Conservation (phyloP, 92 coral and sea anemone species). For the Actinostola sp. region DNA sequence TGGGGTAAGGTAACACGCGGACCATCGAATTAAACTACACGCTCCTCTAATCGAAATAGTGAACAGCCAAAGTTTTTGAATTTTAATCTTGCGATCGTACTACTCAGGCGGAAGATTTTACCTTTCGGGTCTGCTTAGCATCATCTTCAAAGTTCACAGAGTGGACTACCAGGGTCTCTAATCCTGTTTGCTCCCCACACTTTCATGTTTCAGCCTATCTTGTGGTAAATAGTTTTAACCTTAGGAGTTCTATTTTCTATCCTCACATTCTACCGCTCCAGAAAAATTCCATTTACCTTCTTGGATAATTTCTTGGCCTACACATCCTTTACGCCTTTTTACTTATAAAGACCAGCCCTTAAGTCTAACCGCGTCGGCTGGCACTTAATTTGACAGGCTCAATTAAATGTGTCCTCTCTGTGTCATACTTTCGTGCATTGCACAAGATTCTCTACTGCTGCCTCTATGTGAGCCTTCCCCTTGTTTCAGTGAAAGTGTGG, state of each 20-base stretch:
- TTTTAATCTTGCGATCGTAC: constrained; percentile 92
- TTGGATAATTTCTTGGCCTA: constrained; percentile 65
- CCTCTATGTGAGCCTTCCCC: constrained; percentile 85
- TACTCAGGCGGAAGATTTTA: constrained; percentile 86
- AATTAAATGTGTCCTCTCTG: constrained; percentile 79
- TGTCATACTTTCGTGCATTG: constrained; percentile 91
- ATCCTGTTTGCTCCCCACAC: constrained; percentile 96
- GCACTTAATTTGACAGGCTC: constrained; percentile 94
- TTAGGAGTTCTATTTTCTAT: constrained; percentile 86
- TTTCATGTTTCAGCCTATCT: constrained; percentile 80
- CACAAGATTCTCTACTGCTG: constrained; percentile 97
- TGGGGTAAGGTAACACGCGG: constrained; percentile 90
- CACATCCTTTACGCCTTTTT: constrained; percentile 87
- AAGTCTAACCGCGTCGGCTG: constrained; percentile 98
- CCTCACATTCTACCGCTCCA: constrained; percentile 83
- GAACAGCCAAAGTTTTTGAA: constrained; percentile 93
- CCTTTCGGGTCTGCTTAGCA: constrained; percentile 68
- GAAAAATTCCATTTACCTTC: constrained; percentile 86
- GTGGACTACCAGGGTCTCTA: constrained; percentile 96
- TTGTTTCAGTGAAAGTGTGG: constrained; percentile 98
- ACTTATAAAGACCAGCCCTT: constrained; percentile 81
- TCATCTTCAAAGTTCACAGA: constrained; percentile 84
- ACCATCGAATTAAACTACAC: constrained; percentile 92
- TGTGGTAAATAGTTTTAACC: constrained; percentile 77
- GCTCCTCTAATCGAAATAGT: constrained; percentile 87